These are phyloP conservation scores for Lampris megalopsis DNA, from an alignment of 2,113 vertebrate species.

Conservation along the genomic window DNA sequence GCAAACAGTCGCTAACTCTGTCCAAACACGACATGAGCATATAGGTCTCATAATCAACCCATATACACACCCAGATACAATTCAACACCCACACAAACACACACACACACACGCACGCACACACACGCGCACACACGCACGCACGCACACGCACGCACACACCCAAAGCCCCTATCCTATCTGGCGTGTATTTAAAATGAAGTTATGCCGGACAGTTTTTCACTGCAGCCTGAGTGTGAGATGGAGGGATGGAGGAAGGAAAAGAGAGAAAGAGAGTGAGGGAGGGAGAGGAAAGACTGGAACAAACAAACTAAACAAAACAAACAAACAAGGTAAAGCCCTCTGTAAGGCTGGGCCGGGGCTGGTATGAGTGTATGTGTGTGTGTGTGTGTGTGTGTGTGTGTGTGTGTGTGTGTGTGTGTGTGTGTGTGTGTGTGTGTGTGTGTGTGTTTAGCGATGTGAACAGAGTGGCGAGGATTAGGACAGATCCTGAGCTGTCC, in stretches of 20 bases:
- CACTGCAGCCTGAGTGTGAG: conserved; percentile 59
- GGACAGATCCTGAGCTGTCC: conserved; percentile 84
- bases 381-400: conserved; percentile 34
- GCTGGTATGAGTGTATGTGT: conserved; percentile 39
- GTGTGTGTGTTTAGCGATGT: conserved; percentile 61
- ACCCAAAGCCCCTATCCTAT: conserved; percentile 12
- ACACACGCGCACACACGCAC: conserved; percentile 29
- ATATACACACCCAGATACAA: conserved; percentile 41
- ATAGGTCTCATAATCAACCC: background rate
- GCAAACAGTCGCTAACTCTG: conserved; percentile 33
- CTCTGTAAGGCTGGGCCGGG: conserved; percentile 75
- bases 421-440: conserved; percentile 51
- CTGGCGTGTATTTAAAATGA: conserved; percentile 57
- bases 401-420: conserved; percentile 24
- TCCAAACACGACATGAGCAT: conserved; percentile 24
- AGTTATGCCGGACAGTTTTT: conserved; percentile 68
- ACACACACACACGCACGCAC: conserved; percentile 42
- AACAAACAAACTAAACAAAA: conserved; percentile 82
- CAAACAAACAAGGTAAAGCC: conserved; percentile 86
- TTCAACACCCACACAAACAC: conserved; percentile 29
- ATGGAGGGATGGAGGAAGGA: conserved; percentile 50
- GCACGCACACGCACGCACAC: conserved; percentile 44
- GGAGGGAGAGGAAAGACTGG: conserved; percentile 69
- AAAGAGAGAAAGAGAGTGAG: conserved; percentile 62
- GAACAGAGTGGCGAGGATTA: conserved; percentile 86